These are phyloP conservation scores for Drosophila acutilabella DNA, from an alignment of 2,888 invertebrate species.

Conservation along the genomic window DNA sequence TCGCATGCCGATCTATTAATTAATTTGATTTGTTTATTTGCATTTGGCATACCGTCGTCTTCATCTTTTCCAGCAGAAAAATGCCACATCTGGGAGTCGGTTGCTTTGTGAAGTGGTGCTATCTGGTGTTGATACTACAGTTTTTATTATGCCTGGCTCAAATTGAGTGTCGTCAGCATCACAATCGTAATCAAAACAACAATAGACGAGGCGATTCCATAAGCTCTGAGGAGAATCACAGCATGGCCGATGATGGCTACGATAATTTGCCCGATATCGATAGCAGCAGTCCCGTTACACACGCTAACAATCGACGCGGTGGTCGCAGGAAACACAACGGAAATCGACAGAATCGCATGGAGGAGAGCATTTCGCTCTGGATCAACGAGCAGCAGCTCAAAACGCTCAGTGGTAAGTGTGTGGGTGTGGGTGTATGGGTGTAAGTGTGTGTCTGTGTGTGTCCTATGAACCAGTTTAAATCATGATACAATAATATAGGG, in stretches of 20 bases:
- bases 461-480: neutral
- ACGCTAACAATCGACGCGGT: slow-evolving; percentile 39
- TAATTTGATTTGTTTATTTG: slow-evolving; percentile 21
- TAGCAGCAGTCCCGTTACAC: slow-evolving; percentile 27
- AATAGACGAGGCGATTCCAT: slow-evolving; percentile 56
- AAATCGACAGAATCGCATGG: slow-evolving; percentile 69
- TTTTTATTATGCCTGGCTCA: slow-evolving; percentile 65
- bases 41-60: slow-evolving; percentile 7
- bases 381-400: slow-evolving; percentile 96
- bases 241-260: slow-evolving; percentile 41
- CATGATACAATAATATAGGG: too few relatives aligned
- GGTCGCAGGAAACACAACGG: slow-evolving; percentile 60
- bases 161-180: slow-evolving; percentile 74
- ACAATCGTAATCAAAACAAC: slow-evolving; percentile 54
- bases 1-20: slow-evolving; percentile 11
- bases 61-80: slow-evolving; percentile 43
- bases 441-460: neutral
- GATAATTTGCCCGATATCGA: slow-evolving; percentile 60
- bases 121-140: slow-evolving; percentile 72
- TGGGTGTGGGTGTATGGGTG: too few relatives aligned
- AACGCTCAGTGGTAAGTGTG: slow-evolving; percentile 92
- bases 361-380: slow-evolving; percentile 91
- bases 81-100: slow-evolving; percentile 69
- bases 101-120: slow-evolving; percentile 74
- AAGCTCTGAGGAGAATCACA: slow-evolving; percentile 69